Percentiles rank a stretch among this genome's conserved stretches.
Evolutionary conservation across 2,797 vertebrate genomes (phyloP).

Genomic region (Pseudomugil gertrudae): DNA sequence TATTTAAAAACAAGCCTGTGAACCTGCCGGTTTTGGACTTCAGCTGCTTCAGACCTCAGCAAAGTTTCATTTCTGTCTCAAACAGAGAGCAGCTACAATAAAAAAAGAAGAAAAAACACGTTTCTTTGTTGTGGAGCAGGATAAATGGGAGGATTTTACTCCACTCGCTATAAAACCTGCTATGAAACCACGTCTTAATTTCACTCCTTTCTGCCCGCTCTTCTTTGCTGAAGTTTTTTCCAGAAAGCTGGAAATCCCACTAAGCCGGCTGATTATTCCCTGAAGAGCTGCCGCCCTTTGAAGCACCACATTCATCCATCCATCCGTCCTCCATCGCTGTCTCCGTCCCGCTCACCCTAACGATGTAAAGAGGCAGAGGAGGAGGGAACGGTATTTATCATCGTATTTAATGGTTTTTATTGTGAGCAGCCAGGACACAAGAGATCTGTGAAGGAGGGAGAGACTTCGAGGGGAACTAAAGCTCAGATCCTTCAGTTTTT

Average conservation of each 20-base stretch:
- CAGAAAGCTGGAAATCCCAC: slow-evolving; percentile 23
- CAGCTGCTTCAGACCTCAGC: too few relatives aligned
- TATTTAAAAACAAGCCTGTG: too few relatives aligned
- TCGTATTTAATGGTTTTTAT: slow-evolving; percentile 79
- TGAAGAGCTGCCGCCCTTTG: slow-evolving; percentile 70
- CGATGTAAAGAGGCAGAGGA: slow-evolving; percentile 63
- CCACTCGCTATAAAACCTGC: slow-evolving; percentile 4
- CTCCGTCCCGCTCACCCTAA: slow-evolving; percentile 48
- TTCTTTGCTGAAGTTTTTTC: slow-evolving; percentile 31
- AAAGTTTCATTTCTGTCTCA: background rate
- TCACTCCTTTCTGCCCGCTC: slow-evolving; percentile 9
- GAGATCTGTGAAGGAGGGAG: slow-evolving; percentile 66
- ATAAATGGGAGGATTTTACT: slow-evolving; percentile 12
- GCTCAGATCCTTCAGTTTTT: slow-evolving; percentile 47
- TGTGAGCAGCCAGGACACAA: slow-evolving; percentile 62
- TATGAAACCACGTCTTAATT: slow-evolving; percentile 15
- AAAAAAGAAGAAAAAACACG: background rate
- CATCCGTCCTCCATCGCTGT: slow-evolving; percentile 39
- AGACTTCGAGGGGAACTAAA: slow-evolving; percentile 45
- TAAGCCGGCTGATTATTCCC: slow-evolving; percentile 49
- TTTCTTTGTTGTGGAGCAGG: slow-evolving; percentile 12
- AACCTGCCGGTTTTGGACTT: too few relatives aligned
- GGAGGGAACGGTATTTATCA: slow-evolving; percentile 74
- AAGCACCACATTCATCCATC: slow-evolving; percentile 64
- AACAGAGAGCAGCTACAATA: background rate